These are phyloP conservation scores for Microcebus ravelobensis DNA, from an alignment of 2,113 vertebrate species.

Conservation along the genomic window DNA sequence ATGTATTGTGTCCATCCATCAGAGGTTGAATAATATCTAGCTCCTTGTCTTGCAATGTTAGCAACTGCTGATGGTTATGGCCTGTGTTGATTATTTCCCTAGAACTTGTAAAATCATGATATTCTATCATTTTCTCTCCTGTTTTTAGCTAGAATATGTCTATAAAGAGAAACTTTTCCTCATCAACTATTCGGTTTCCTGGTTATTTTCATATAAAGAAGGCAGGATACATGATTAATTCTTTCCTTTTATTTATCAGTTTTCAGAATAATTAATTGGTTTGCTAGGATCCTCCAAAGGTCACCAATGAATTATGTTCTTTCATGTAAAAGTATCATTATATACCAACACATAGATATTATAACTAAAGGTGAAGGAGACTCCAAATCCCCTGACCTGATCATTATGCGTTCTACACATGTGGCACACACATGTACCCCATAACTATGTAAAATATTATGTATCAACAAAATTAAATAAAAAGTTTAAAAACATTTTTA, in stretches of 20 bases:
- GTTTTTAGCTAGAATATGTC: background rate
- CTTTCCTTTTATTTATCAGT: background rate
- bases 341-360: no score
- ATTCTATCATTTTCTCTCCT: background rate
- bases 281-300: background rate
- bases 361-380: no score
- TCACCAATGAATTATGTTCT: background rate
- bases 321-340: background rate
- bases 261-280: background rate
- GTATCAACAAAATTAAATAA: no score
- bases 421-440: no score
- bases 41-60: background rate
- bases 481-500: no score
- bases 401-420: no score
- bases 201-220: background rate
- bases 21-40: background rate
- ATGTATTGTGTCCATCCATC: background rate
- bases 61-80: background rate
- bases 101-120: background rate
- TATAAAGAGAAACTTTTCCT: background rate
- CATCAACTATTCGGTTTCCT: background rate
- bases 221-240: background rate
- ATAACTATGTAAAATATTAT: no score
- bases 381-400: no score
- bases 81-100: constrained; percentile 4